These are phyloP conservation scores for Phymastichus coffea DNA, from an alignment of 1,140 invertebrate species.

Conservation along the genomic window DNA sequence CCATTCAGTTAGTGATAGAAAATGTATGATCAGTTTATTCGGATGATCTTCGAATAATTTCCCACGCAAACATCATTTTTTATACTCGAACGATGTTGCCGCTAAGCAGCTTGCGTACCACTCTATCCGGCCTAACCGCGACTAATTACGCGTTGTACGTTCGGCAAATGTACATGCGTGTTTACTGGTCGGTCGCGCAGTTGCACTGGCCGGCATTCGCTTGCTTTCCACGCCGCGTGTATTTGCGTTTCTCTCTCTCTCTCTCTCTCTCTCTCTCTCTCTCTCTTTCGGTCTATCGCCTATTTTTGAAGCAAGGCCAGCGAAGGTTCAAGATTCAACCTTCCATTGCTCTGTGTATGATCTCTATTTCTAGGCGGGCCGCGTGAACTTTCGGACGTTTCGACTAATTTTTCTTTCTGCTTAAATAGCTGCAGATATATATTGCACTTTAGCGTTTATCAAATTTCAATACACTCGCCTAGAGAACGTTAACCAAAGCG, in stretches of 20 bases:
- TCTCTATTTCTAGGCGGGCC: too few relatives aligned
- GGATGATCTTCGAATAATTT: too few relatives aligned
- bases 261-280: not conserved
- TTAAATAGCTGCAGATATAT: too few relatives aligned
- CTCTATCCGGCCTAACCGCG: not conserved
- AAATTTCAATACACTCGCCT: too few relatives aligned
- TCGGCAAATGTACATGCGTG: not conserved
- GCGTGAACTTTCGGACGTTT: too few relatives aligned
- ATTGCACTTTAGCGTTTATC: too few relatives aligned
- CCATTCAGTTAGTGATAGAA: too few relatives aligned
- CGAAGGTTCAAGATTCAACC: constrained; percentile 17
- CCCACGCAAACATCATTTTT: too few relatives aligned
- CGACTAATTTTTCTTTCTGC: too few relatives aligned
- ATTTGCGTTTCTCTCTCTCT: not conserved
- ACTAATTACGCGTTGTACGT: constrained; percentile 1
- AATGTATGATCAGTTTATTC: too few relatives aligned
- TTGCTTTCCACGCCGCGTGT: too few relatives aligned
- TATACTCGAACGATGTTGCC: not conserved
- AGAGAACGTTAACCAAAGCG: too few relatives aligned
- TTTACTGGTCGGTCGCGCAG: constrained; percentile 8
- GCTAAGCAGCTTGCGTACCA: not conserved
- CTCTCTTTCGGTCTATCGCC: not conserved
- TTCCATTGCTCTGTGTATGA: not conserved
- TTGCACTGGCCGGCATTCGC: constrained; percentile 3
- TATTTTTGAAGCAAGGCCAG: constrained; percentile 19